Evolutionary conservation across 2,113 vertebrate species (phyloP).

Genomic region (Pelobates fuscus): DNA sequence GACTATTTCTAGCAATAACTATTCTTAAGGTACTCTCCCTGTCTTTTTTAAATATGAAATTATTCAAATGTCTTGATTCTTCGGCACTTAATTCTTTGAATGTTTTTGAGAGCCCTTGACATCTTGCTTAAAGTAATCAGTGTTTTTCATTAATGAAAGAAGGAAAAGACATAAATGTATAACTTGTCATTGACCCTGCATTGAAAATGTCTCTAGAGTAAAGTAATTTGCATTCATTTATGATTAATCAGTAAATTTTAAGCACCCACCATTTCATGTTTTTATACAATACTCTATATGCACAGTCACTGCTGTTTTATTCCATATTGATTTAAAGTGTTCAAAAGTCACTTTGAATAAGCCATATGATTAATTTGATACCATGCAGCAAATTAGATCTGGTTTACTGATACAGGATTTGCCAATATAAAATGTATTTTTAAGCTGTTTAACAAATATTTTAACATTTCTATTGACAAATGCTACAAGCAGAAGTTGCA

Average conservation of each 20-base stretch:
- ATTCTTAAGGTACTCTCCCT: background rate
- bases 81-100: slow-evolving; percentile 21
- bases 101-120: slow-evolving; percentile 47
- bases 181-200: slow-evolving; percentile 47
- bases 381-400: slow-evolving; percentile 14
- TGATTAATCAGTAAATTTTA: slow-evolving; percentile 47
- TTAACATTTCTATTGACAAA: background rate
- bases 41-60: slow-evolving; percentile 29
- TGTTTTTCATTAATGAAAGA: slow-evolving; percentile 37
- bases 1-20: background rate
- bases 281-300: slow-evolving; percentile 43
- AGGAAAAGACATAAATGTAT: slow-evolving; percentile 44
- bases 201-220: slow-evolving; percentile 41
- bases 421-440: background rate
- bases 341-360: slow-evolving; percentile 19
- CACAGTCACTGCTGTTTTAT: slow-evolving; percentile 33
- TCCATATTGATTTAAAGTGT: slow-evolving; percentile 38
- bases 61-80: slow-evolving; percentile 41
- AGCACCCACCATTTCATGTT: slow-evolving; percentile 35
- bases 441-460: background rate
- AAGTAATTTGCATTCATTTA: slow-evolving; percentile 47
- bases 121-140: slow-evolving; percentile 48
- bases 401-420: slow-evolving; percentile 7
- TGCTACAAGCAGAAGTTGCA: too few species aligned
- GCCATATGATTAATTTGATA: slow-evolving; percentile 30